These are phyloP conservation scores for Pteruthius melanotis DNA, from an alignment of 2,113 vertebrate species.

Conservation along the genomic window DNA sequence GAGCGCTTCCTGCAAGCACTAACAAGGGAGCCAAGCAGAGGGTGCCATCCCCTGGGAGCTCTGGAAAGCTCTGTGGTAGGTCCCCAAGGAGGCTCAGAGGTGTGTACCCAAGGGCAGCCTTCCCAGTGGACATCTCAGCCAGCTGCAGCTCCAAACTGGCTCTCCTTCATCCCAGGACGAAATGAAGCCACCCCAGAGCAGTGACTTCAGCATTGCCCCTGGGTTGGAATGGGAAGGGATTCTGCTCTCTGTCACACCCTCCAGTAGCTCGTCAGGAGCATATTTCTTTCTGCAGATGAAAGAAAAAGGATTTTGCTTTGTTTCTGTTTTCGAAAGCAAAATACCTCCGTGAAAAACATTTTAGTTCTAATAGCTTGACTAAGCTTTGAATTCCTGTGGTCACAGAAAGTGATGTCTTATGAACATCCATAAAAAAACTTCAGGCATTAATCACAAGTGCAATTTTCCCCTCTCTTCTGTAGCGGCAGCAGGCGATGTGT, in stretches of 20 bases:
- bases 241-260: not conserved
- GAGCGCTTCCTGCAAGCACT: not conserved
- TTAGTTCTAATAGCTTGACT: not conserved
- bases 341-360: not conserved
- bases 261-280: not conserved
- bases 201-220: not conserved
- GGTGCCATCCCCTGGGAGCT: not conserved
- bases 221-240: not conserved
- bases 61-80: rapidly evolving
- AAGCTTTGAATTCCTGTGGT: not conserved
- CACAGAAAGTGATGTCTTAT: not conserved
- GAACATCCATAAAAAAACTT: not conserved
- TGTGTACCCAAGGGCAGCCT: not conserved
- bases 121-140: not conserved
- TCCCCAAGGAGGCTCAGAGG: rapidly evolving
- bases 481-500: not conserved
- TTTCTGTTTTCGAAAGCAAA: not conserved
- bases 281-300: not conserved
- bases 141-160: not conserved
- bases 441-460: not conserved
- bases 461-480: not conserved
- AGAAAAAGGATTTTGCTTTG: not conserved
- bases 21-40: not conserved
- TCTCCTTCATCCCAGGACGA: not conserved
- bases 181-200: not conserved